Evolutionary conservation across 1,140 invertebrate species (phyloP), one percentile per base, ranked within the genome.

Genomic region (Drosophila funebris): DNA sequence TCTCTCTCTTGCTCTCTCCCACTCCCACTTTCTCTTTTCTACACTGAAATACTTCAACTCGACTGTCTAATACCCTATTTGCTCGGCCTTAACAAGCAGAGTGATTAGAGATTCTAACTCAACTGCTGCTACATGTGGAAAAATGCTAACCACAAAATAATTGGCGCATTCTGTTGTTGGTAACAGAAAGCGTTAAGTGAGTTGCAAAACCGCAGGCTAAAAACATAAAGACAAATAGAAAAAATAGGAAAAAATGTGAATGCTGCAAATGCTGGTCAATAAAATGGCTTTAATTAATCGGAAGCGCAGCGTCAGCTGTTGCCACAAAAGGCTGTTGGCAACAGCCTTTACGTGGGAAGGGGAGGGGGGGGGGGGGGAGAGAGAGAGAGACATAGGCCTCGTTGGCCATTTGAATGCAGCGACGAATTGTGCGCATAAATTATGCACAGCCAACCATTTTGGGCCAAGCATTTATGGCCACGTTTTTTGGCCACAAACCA

Each of bases 351-450:
- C n/a, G n/a, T n/a, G n/a, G n/a, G n/a, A n/a, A n/a, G n/a, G n/a
- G n/a, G n/a, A n/a, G n/a, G n/a, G n/a, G n/a, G n/a, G n/a, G n/a
- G n/a, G n/a, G n/a, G n/a, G n/a, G n/a, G n/a, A n/a, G n/a, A n/a
- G n/a, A n/a, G 9, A 27, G 6, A 6, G 3, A 56, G 14, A 50
- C 46, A 50, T 29, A 50, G 13, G 16, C 48, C 16, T 27, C 22
- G 24, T 14, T 24, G 31, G 44, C 24, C 70, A 78, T 80, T 74
- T 69, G 66, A 77, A 80, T 83, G 82, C 79, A 85, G 78, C 73
- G 76, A 82, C 74, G 87, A 90, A 83, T 83, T 80, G 72, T 73
- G 78, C 46, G 80, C 81, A 90, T 90, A 87, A 90, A 90, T 90
- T 90, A 90, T 90, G 82, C 73, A 48, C 44, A 90, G 46, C 58